Evolutionary conservation across 2,888 invertebrate genomes (phyloP), one percentile per base, ranked within the genome.

Genomic region (Xestia c-nigrum): DNA sequence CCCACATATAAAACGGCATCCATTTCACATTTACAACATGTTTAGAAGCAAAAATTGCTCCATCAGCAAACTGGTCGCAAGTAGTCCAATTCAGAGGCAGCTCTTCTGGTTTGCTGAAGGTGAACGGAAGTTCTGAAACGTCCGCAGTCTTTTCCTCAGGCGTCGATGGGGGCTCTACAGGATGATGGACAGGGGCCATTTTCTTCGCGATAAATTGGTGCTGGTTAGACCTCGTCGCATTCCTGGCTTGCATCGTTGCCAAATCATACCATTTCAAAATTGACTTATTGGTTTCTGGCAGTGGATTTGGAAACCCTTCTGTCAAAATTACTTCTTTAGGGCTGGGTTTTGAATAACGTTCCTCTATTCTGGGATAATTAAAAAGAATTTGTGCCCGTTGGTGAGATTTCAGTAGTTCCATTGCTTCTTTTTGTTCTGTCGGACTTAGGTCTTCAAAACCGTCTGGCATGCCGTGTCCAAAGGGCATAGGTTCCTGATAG

Each of bases 1-100:
- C 87, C 95, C 95, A 95, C 40, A 92, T 78, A 67, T 90, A 95
- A 86, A 95, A 95, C 7, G 95, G 94, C 1, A 93, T 86, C 95
- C 95, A 95, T 38, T 91, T 88, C 3, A 92, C 82, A 61, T 93
- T 86, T 0, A 94, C 85, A 38, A 95, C 88, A 67, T 95, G 93
- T 65, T 91, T 90, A 0, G 94, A 94, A 73, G 93, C 90, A 80
- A 95, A 94, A 0, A 88, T 73, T 0, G 90, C 85, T 40, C 86
- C 87, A 52, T 86, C 91, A 0, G 85, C 91, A 70, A 95, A 95
- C 72, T 95, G 91, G 3, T 93, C 91, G 76, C 95, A 95, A 1
- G 90, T 93, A 0, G 95, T 94, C 91, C 93, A 94, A 70, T 91
- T 92, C 0, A 70, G 7, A 52, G 31, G 50, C 0, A 21, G 1